Evolutionary conservation across 2,888 invertebrate species (phyloP), one percentile per base, ranked within the genome.

Genomic region (Macaria liturata): DNA sequence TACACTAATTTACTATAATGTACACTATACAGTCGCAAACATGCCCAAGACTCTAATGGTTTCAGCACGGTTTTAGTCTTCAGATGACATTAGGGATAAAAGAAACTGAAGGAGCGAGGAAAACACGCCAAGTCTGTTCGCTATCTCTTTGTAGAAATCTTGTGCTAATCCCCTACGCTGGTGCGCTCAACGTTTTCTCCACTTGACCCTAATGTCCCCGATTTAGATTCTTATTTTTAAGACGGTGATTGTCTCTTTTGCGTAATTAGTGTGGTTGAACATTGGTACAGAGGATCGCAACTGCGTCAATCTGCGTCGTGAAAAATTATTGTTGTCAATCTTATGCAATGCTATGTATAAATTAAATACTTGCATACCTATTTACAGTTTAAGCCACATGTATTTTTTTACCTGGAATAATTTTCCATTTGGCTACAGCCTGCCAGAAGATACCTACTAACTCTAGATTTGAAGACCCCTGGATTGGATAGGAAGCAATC

Each of bases 11-110:
- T 20, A 20, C 20, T 20, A 20, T 20, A 20, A 20, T 20, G 20
- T 20, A 20, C 20, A 20, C 20, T 20, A 20, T 20, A 20, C 42
- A 42, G 34, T 50, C 34, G 30, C 45, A 40, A 54, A 51, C 48
- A 59, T 51, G 34, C 43, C 45, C 50, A 43, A 54, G 46, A 20
- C 42, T 50, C 49, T 54, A 61, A 57, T 57, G 57, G 53, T 34
- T 57, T 54, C 46, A 49, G 59, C 49, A 57, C 54, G 57, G 53
- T 34, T 57, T 54, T 42, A 49, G 59, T 52, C 49, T 51, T 49
- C 47, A 57, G 61, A 61, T 61, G 61, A 57, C 61, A 61, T 45
- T 59, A 55, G 46, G 53, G 65, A 65, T 64, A 65, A 64, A 64
- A 60, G 53, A 54, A 63, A 61, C 51, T 54, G 54, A 52, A 61